Conservation (phyloP, 2,797 vertebrate genomes). For the Synaphobranchus kaupii region DNA sequence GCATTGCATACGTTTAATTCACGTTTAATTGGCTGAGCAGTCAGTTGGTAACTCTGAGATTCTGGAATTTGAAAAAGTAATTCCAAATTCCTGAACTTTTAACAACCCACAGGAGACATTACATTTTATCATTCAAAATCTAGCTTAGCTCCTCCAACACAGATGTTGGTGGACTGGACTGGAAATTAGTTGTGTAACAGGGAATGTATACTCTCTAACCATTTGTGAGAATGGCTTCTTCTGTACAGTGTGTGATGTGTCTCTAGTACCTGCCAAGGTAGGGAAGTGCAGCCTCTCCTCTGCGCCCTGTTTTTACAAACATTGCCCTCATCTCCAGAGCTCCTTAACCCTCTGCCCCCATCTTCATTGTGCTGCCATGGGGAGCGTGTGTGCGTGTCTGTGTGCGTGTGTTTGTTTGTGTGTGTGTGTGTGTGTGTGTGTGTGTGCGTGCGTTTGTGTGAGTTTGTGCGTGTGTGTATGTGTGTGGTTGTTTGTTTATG, state of each 20-base stretch:
- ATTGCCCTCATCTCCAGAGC: neutral
- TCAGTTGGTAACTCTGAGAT: neutral
- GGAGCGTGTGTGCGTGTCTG: neutral
- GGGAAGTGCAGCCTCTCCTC: neutral
- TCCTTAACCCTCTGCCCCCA: constrained; percentile 27
- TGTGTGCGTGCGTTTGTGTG: neutral
- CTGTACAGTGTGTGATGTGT: neutral
- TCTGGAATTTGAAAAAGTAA: neutral
- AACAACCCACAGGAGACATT: neutral
- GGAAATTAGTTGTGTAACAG: neutral
- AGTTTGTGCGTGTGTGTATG: too few species aligned
- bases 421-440: neutral
- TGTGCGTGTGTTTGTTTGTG: neutral
- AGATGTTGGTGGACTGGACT: neutral
- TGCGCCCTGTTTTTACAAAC: neutral
- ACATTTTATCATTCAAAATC: neutral
- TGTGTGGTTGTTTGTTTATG: too few species aligned
- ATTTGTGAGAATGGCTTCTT: neutral
- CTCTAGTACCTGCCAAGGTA: neutral
- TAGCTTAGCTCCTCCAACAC: neutral
- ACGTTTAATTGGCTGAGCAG: neutral
- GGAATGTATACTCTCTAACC: neutral
- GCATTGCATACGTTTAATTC: neutral
- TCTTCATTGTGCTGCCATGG: constrained; percentile 22
- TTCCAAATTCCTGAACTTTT: neutral